Evolutionary conservation across 2,888 invertebrate genomes (phyloP), one percentile per base, ranked within the genome.

Genomic region (Leptopterna dolabrata): DNA sequence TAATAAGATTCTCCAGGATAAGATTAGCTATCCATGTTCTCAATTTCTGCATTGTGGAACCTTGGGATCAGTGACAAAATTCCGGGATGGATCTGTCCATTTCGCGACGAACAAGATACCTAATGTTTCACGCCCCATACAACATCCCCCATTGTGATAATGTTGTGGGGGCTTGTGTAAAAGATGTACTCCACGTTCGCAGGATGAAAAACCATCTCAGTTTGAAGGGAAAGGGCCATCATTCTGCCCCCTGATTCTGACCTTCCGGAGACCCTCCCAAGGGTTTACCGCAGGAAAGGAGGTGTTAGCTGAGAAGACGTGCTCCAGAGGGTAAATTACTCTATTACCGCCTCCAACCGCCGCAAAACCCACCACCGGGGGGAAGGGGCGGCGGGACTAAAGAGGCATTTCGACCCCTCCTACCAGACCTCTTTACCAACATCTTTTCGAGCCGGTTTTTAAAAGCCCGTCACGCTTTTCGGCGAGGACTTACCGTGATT

Each of bases 401-500:
- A 83, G 83, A 83, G 83, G 83, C 43, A 70, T 43, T 83, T 83
- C 41, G 19, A 16, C 47, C 27, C 45, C 78, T 24, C 43, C 11
- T 43, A 3, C 4, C 29, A n/a, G 24, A 27, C 63, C 63, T 63
- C 78, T 43, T 73, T 73, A 78, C 78, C 78, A 73, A 36, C 78
- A 78, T 78, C 78, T 78, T 76, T 78, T 78, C 45, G 78, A 78
- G 43, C 63, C 24, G 27, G 85, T 86, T 86, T 86, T 86, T 86
- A 86, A 86, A 86, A 86, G 78, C 86, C 86, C 86, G 86, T 86
- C 86, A 86, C 86, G 86, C 86, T 86, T 86, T 86, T 86, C 78
- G 86, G 29, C 24, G 24, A 63, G 86, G 86, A 86, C 86, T 86
- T 86, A 86, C 36, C 86, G 78, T 86, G 86, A 86, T 86, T 86